Base-by-base conservation (phyloP, 2,888 invertebrate genomes). In the Melipona bicolor region DNA sequence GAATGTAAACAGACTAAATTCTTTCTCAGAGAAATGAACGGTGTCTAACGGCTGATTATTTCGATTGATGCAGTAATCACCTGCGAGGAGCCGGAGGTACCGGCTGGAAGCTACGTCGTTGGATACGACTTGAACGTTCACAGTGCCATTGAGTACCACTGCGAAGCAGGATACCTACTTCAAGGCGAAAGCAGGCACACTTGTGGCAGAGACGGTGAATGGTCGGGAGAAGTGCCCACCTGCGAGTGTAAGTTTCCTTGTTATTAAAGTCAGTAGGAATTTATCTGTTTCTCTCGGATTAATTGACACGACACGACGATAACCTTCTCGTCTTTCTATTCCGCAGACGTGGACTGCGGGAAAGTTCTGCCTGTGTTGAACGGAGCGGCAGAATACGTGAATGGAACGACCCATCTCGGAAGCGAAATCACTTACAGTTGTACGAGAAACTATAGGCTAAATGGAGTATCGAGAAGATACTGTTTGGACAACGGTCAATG, bases 41-140 rank as follows among this genome's bases (percentile, higher is more conserved):
- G 32, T 56, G 13, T 9, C 19, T 13, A 11, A 27, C 17, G 50
- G 15, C 9, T 43, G 19, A 49, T 32, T 32, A 13, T 24, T 76
- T 86, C 87, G 5, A 78, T 86, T 75, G 78, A 94, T 95, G 1
- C 93, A 98, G 97, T 98, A 91, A 98, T 98, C 81, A 96, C 97
- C 0, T 98, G 98, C 92, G 97, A 97, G 56, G 97, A 98, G 88
- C 98, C 98, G 0, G 97, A 98, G 91, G 97, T 98, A 0, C 98
- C 98, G 0, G 95, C 97, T 0, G 98, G 98, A 13, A 97, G 98
- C 15, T 98, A 97, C 94, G 98, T 98, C 82, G 97, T 98, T 27
- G 98, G 98, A 0, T 98, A 98, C 92, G 98, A 98, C 92, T 97
- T 98, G 93, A 98, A 98, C 92, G 97, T 98, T 0, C 98, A 98